A percentile compares a stretch with the other conserved stretches of the same genome.
These are phyloP conservation scores for Crypturellus undulatus DNA, from an alignment of 2,113 vertebrate species.

Conservation along the genomic window DNA sequence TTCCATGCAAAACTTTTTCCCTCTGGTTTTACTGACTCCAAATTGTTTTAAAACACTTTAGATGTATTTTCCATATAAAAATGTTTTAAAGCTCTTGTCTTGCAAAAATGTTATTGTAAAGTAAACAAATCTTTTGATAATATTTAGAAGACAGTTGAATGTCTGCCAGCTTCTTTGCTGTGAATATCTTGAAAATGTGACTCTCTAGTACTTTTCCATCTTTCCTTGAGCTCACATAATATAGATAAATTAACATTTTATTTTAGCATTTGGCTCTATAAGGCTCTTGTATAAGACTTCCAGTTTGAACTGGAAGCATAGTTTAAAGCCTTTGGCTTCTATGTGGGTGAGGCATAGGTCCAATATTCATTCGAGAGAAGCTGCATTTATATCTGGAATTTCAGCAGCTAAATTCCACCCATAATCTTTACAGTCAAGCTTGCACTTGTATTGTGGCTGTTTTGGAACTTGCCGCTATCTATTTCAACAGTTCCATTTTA, in stretches of 20 bases:
- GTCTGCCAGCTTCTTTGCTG: conserved; percentile 11
- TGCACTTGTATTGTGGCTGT: not conserved
- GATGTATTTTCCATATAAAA: conserved; percentile 7
- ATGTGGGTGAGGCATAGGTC: not conserved
- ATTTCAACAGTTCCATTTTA: not conserved
- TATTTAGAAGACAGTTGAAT: conserved; percentile 12
- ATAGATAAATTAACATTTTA: conserved; percentile 14
- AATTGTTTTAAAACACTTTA: not conserved
- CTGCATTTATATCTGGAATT: conserved; percentile 2
- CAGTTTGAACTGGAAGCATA: not conserved
- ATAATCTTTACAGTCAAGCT: not conserved
- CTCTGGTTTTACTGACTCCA: not conserved
- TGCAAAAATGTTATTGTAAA: conserved; percentile 2
- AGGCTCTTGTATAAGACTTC: accelerated
- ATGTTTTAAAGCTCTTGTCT: not conserved
- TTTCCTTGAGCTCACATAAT: not conserved
- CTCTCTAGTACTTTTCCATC: conserved; percentile 11
- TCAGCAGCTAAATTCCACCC: not conserved
- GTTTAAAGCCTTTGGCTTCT: conserved; percentile 8
- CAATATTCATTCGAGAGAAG: conserved; percentile 9
- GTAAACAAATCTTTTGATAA: not conserved
- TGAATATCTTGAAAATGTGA: conserved; percentile 15
- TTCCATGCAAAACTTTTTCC: not conserved
- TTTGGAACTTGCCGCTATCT: not conserved
- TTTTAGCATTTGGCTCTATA: not conserved